A percentile compares a stretch with the other conserved stretches of the same genome.
These are phyloP conservation scores for Diachasmimorpha longicaudata DNA, from an alignment of 1,140 invertebrate genomes.

Conservation along the genomic window DNA sequence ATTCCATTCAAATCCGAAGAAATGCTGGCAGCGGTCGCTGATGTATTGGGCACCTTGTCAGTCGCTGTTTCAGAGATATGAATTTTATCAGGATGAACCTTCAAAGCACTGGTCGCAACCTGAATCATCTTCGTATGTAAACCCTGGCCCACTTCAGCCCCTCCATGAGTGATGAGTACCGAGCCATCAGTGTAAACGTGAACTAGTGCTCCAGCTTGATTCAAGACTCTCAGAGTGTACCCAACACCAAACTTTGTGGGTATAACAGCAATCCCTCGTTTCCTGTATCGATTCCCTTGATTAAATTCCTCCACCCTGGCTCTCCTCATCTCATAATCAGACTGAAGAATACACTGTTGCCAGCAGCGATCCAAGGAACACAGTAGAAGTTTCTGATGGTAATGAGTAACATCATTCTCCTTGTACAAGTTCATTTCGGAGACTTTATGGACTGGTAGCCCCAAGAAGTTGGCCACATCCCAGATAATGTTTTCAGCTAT, in stretches of 20 bases:
- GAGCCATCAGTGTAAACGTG: constrained; percentile 91
- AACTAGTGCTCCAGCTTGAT: constrained; percentile 90
- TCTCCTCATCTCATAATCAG: constrained; percentile 12
- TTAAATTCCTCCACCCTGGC: constrained; percentile 11
- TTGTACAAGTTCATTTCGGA: constrained; percentile 81
- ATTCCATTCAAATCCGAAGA: constrained; percentile 95
- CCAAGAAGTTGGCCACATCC: constrained; percentile 77
- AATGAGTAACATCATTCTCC: constrained; percentile 81
- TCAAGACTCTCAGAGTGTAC: constrained; percentile 80
- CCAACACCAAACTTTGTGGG: constrained; percentile 92
- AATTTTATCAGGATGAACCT: constrained; percentile 78
- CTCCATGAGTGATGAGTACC: constrained; percentile 88
- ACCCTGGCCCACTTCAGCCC: constrained; percentile 96
- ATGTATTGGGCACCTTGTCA: constrained; percentile 94
- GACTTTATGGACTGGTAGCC: constrained; percentile 66
- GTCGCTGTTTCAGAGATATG: constrained; percentile 89
- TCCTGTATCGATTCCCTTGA: constrained; percentile 79
- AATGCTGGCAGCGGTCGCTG: constrained; percentile 88
- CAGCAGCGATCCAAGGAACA: constrained; percentile 84
- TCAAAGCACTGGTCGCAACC: constrained; percentile 77
- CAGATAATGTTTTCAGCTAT: constrained; percentile 78
- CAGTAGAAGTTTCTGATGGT: constrained; percentile 75
- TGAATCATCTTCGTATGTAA: constrained; percentile 96
- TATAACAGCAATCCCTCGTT: constrained; percentile 85
- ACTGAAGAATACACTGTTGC: constrained; percentile 73